Conservation (phyloP, 2,797 vertebrate genomes). For the Clarias pachynema region DNA sequence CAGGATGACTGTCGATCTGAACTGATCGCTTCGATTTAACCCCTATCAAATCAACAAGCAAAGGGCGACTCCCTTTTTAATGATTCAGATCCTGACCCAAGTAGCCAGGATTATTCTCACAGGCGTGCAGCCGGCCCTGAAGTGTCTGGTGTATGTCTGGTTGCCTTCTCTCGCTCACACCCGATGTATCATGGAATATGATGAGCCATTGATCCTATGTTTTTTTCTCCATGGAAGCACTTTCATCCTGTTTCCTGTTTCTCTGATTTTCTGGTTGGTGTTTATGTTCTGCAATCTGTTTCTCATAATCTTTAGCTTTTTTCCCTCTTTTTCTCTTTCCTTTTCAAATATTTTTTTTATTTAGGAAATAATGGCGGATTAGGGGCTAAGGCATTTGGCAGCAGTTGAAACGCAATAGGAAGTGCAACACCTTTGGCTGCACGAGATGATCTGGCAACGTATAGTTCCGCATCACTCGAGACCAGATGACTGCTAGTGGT, state of each 20-base stretch:
- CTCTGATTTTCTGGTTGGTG: slow-evolving; percentile 77
- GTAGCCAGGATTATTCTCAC: slow-evolving; percentile 39
- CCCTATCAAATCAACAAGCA: slow-evolving; percentile 30
- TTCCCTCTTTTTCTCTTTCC: slow-evolving; percentile 52
- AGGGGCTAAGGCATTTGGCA: slow-evolving; percentile 65
- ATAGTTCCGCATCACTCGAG: slow-evolving; percentile 46
- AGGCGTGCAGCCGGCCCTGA: slow-evolving; percentile 37
- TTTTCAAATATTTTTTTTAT: slow-evolving; percentile 49
- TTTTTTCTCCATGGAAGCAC: slow-evolving; percentile 68
- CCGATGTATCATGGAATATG: slow-evolving; percentile 61
- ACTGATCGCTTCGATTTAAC: slow-evolving; percentile 33
- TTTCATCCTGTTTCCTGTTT: slow-evolving; percentile 77
- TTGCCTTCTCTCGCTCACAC: slow-evolving; percentile 46
- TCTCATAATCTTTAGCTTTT: slow-evolving; percentile 68
- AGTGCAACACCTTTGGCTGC: slow-evolving; percentile 68
- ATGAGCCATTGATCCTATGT: slow-evolving; percentile 71
- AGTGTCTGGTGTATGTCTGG: slow-evolving; percentile 48
- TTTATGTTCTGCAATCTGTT: slow-evolving; percentile 80
- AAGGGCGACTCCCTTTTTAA: slow-evolving; percentile 23
- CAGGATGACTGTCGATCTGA: slow-evolving; percentile 11
- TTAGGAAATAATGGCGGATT: slow-evolving; percentile 56
- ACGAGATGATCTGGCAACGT: slow-evolving; percentile 44
- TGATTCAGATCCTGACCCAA: slow-evolving; percentile 9
- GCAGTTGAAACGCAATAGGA: slow-evolving; percentile 59
- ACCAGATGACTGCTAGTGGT: slow-evolving; percentile 41